Base-by-base conservation (phyloP, 1,140 invertebrate species). In the Tenebrio molitor region DNA sequence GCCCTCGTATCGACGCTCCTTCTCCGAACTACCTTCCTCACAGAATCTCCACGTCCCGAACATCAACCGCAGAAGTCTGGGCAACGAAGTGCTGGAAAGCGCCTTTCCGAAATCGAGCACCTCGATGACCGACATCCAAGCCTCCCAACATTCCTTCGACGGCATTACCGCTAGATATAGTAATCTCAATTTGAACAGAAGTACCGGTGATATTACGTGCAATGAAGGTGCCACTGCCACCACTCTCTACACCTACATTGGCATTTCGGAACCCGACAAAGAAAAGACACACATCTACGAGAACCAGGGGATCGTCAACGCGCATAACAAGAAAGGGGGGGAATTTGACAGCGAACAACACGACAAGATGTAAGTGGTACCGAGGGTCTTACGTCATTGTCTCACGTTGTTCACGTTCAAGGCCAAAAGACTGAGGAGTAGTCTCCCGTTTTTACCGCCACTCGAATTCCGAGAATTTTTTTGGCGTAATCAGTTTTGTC, bases 1-100 rank as follows among this genome's bases (percentile, higher is more conserved):
- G 16, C 84, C 89, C 1, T 87, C 86, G 12, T 91, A 90, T 71
- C 82, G 89, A 71, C 79, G 90, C 75, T 91, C 90, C 0, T 90
- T 91, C 46, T 91, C 89, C 0, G 89, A 91, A 65, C 72, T 83
- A 39, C 78, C 79, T n/a, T 85, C 86, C 44, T 83, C 83, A 2
- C 85, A 83, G 71, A 75, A 83, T 74, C 46, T 78, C 8, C 71
- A 75, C 58, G 66, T 76, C 16, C 72, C 77, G 10, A 83, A 85
- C 79, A 73, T 83, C 4, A 25, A 84, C 85, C 58, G 88, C 79
- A 41, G 87, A 83, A 82, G 85, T 84, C 23, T 85, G 85, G 83
- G 85, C 84, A 68, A 70, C 44, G 80, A 78, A 5, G 42, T 78
- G n/a, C 72, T 80, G 7, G 75, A 80, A 44, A 15, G 72, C 1